A percentile compares a stretch with the other conserved stretches of the same genome.
Evolutionary conservation across 2,888 invertebrate species (phyloP).

Genomic region (Idaea dimidiata): DNA sequence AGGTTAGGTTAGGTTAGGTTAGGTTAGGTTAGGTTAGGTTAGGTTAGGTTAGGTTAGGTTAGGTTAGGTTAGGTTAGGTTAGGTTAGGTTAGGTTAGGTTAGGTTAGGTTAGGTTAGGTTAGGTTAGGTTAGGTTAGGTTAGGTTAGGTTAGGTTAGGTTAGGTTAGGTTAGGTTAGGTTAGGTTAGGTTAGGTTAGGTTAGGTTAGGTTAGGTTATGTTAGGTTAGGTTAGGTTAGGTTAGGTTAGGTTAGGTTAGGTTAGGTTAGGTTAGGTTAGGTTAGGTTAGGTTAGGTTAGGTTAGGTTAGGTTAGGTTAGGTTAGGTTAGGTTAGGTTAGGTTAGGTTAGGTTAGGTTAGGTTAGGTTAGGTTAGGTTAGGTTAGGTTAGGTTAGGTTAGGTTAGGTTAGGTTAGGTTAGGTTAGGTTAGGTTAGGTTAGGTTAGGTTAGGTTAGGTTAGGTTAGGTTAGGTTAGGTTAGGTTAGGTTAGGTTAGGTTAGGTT

Average conservation of each 20-base stretch:
- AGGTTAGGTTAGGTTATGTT: slow-evolving; percentile 19
- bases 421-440: slow-evolving; percentile 15
- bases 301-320: slow-evolving; percentile 15
- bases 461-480: slow-evolving; percentile 15
- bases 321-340: slow-evolving; percentile 15
- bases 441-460: slow-evolving; percentile 15
- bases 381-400: slow-evolving; percentile 15
- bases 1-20: slow-evolving; percentile 27
- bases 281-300: slow-evolving; percentile 15
- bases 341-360: slow-evolving; percentile 15
- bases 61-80: slow-evolving; percentile 26
- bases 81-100: slow-evolving; percentile 18
- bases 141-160: slow-evolving; percentile 25
- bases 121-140: slow-evolving; percentile 24
- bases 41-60: slow-evolving; percentile 13
- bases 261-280: slow-evolving; percentile 15
- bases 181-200: slow-evolving; percentile 19
- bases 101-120: slow-evolving; percentile 20
- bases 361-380: slow-evolving; percentile 15
- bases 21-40: slow-evolving; percentile 12
- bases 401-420: slow-evolving; percentile 15
- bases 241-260: slow-evolving; percentile 16
- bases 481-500: slow-evolving; percentile 15
- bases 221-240: no score
- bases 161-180: slow-evolving; percentile 22